These are phyloP conservation scores for Vanessa atalanta DNA, from an alignment of 1,140 invertebrate species.

Conservation along the genomic window DNA sequence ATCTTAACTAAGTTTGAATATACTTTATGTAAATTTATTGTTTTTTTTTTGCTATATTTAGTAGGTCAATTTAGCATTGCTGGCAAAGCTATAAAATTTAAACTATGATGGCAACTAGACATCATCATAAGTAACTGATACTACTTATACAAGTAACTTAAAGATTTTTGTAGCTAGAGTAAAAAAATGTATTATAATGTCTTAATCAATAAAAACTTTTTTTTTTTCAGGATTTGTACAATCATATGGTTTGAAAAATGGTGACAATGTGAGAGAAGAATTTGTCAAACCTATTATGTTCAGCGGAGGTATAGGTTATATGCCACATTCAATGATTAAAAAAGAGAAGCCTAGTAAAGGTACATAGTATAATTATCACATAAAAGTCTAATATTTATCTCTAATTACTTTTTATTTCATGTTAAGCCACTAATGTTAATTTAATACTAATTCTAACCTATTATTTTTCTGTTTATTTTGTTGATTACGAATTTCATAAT, in stretches of 20 bases:
- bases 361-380: slow-evolving; percentile 43
- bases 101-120: no score
- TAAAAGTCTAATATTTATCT: neutral
- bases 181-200: slow-evolving; percentile 5
- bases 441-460: no score
- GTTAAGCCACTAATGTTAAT: no score
- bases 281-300: slow-evolving; percentile 99
- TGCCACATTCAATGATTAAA: slow-evolving; percentile 89
- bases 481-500: no score
- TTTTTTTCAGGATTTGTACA: slow-evolving; percentile 90
- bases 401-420: neutral
- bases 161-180: neutral
- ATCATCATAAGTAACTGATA: no score
- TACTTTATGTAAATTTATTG: no score
- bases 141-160: no score
- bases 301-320: slow-evolving; percentile 95
- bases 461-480: no score
- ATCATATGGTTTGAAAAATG: slow-evolving; percentile 91
- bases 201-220: neutral
- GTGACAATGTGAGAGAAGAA: slow-evolving; percentile 88
- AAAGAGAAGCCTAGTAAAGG: slow-evolving; percentile 88
- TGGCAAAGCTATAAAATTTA: no score
- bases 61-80: no score
- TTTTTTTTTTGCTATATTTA: no score
- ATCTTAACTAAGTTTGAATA: no score